Conservation (phyloP, 2,113 vertebrate genomes). For the Cyanistes caeruleus region DNA sequence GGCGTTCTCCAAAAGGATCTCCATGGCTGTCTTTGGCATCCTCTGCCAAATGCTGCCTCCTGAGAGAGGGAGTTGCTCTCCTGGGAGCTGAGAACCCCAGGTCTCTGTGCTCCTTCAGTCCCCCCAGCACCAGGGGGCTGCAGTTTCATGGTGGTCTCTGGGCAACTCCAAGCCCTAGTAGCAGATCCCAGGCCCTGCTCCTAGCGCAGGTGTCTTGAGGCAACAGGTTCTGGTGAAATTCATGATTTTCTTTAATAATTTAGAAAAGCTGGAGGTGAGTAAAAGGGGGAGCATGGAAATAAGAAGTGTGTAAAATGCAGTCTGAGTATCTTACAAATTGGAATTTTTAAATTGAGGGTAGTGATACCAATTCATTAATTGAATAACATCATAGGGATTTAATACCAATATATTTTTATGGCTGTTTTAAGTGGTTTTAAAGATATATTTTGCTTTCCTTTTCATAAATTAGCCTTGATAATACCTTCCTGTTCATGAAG, state of each 20-base stretch:
- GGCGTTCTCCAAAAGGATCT: background rate
- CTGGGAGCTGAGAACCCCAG: background rate
- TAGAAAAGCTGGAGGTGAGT: background rate
- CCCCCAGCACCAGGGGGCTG: no score
- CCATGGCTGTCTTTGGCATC: background rate
- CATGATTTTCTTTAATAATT: background rate
- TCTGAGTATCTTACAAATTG: background rate
- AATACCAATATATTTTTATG: slow-evolving; percentile 36
- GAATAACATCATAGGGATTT: background rate
- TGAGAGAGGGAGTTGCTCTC: background rate
- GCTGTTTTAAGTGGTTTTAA: slow-evolving; percentile 22
- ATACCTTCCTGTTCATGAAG: slow-evolving; percentile 27
- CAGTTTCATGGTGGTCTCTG: background rate
- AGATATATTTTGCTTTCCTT: background rate
- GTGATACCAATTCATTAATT: background rate
- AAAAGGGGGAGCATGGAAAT: background rate
- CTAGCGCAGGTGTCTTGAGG: no score
- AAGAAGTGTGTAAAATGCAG: background rate
- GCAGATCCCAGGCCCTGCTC: background rate
- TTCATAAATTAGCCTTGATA: slow-evolving; percentile 44
- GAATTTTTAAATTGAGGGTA: background rate
- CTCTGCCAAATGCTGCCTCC: background rate
- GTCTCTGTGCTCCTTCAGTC: background rate
- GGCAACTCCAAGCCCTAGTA: no score
- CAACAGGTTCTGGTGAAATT: background rate